Base-by-base conservation (phyloP, 1,140 invertebrate species). In the Vanessa tameamea region DNA sequence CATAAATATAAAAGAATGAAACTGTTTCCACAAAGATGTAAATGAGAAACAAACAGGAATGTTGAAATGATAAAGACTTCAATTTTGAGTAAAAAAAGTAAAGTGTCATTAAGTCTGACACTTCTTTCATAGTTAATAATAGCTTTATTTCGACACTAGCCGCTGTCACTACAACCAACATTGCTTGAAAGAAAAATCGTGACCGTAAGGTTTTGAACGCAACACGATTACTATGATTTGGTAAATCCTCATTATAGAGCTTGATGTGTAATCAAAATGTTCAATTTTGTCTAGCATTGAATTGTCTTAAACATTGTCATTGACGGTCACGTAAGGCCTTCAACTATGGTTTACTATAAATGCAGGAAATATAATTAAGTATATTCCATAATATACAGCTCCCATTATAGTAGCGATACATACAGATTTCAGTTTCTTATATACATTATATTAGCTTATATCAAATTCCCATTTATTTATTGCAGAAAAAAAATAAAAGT, bases 141-240 rank as follows among this genome's bases (percentile, higher is more conserved):
- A 69, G 8, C n/a, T 66, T 83, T 85, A 75, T 86, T 85, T 82
- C 85, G 74, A 73, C 79, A 84, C 75, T 43, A 70, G 15, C 47
- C 14, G 43, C 67, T 74, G 75, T 78, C 75, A 73, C 64, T 74
- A 61, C 55, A 59, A 73, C 37, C 47, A 53, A 76, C 78, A 81
- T 78, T 80, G 72, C 67, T 70, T 11, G n/a, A 69, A 65, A 68
- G 76, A 85, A 85, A 83, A 83, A 77, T 87, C 87, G 87, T 87
- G 87, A 88, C 77, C 80, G 68, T 79, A 82, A 47, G 73, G 72
- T 78, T 69, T 76, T 77, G 76, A 79, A 61, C 69, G 77, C 81
- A 82, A 84, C 78, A 83, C 84, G 83, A 89, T 84, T 68, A 82
- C 82, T 83, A 77, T 82, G 81, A 86, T 87, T 89, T 85, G 57